phyloP scores from a whole-genome alignment of 2,888 invertebrate species.

The Ecdyonurus torrentis region DNA sequence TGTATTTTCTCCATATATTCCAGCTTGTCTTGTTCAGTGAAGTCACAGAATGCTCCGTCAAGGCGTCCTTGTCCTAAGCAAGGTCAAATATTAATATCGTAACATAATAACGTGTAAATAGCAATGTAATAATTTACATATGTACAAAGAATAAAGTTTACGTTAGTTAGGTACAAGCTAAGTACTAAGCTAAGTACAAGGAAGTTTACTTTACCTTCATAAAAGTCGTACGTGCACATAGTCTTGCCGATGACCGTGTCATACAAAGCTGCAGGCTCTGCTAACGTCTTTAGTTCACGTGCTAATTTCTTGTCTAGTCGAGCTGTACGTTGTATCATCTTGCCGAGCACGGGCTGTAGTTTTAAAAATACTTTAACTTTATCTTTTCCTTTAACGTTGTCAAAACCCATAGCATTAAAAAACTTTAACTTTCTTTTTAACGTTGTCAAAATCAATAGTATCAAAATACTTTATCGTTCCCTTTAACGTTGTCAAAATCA shows the following conservation, averaged over 20 bases:
- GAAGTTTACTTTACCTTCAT: constrained; percentile 90
- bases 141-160: not conserved
- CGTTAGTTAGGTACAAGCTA: too few relatives aligned
- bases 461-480: too few relatives aligned
- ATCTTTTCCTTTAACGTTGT: too few relatives aligned
- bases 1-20: constrained; percentile 62
- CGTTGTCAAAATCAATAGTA: too few relatives aligned
- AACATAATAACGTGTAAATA: not conserved
- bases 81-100: not conserved
- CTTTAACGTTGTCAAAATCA: too few relatives aligned
- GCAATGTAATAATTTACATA: not conserved
- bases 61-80: constrained; percentile 72
- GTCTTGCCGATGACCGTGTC: constrained; percentile 82
- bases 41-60: constrained; percentile 95
- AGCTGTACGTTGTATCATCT: constrained; percentile 62
- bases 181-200: too few relatives aligned
- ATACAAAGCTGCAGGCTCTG: constrained; percentile 55
- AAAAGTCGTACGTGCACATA: constrained; percentile 94
- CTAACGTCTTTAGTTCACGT: constrained; percentile 58
- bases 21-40: constrained; percentile 77
- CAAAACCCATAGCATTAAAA: not conserved
- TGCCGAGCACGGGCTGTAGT: constrained; percentile 64
- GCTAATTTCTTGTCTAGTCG: constrained; percentile 66
- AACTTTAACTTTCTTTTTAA: too few relatives aligned
- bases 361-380: constrained; percentile 4